phyloP scores from a whole-genome alignment of 2,797 vertebrate genomes.

The Esox lucius region DNA sequence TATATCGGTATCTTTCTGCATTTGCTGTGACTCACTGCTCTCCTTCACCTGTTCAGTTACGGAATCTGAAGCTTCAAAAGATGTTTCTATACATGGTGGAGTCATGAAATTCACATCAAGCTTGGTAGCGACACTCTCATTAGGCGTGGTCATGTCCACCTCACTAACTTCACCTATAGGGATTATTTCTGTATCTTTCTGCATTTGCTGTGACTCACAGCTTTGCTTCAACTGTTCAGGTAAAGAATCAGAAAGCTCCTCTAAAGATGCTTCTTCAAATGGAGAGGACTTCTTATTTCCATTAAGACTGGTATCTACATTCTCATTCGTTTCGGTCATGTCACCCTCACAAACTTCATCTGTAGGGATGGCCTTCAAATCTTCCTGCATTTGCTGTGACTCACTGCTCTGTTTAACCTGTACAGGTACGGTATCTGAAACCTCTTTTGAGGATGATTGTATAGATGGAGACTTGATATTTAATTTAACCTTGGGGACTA shows the following conservation, averaged over 20 bases:
- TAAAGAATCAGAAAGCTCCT: neutral
- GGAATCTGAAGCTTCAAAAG: neutral
- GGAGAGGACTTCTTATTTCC: neutral
- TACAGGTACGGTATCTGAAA: neutral
- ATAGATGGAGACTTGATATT: neutral
- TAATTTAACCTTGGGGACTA: neutral
- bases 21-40: neutral
- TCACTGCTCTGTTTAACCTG: neutral
- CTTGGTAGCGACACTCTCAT: constrained; percentile 13
- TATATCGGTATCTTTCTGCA: neutral
- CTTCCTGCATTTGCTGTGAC: neutral
- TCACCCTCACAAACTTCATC: neutral
- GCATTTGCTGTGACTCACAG: neutral
- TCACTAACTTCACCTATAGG: neutral
- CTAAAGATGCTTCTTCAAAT: neutral
- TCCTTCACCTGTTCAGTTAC: neutral
- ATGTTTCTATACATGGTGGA: neutral
- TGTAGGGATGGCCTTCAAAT: neutral
- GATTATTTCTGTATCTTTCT: too few species aligned
- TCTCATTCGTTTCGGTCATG: neutral
- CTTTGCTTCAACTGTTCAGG: constrained; percentile 4
- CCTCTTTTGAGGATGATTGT: neutral
- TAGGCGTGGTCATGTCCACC: neutral
- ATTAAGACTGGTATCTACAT: neutral
- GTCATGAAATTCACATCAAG: neutral